Evolutionary conservation across 2,113 vertebrate species (phyloP).

Genomic region (Bujurquina vittata): DNA sequence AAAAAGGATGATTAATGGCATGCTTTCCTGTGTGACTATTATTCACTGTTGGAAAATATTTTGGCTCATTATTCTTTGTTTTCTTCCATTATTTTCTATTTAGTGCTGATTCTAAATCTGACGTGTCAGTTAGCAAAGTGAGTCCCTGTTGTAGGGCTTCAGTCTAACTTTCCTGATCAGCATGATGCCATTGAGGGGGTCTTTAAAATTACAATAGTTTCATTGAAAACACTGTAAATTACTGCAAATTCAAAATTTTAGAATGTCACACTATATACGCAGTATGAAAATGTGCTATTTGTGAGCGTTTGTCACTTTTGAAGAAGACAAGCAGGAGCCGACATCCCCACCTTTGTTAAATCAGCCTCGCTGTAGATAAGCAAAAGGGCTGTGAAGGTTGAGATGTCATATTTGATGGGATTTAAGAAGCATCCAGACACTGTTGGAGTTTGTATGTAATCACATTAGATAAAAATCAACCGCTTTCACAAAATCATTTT

Average conservation of each 20-base stretch:
- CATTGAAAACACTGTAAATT: not conserved
- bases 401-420: conserved; percentile 47
- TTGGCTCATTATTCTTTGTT: conserved; percentile 7
- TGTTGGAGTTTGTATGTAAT: conserved; percentile 42
- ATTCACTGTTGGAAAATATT: conserved; percentile 15
- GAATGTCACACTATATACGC: not conserved
- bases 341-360: conserved; percentile 25
- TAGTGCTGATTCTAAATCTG: conserved; percentile 29
- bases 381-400: conserved; percentile 47
- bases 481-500: conserved; percentile 43
- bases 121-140: conserved; percentile 55
- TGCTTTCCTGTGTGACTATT: not conserved
- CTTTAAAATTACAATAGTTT: not conserved
- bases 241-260: not conserved
- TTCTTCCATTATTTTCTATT: not conserved
- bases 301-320: not conserved
- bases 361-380: conserved; percentile 31
- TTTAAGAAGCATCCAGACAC: conserved; percentile 38
- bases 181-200: not conserved
- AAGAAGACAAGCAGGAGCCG: conserved; percentile 9
- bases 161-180: conserved; percentile 25
- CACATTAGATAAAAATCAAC: conserved; percentile 45
- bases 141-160: conserved; percentile 37
- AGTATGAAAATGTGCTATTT: not conserved
- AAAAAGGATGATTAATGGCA: conserved; percentile 37